A percentile compares a stretch with the other conserved stretches of the same genome.
phyloP scores from a whole-genome alignment of 2,888 invertebrate species.

The Xestia ashworthii region DNA sequence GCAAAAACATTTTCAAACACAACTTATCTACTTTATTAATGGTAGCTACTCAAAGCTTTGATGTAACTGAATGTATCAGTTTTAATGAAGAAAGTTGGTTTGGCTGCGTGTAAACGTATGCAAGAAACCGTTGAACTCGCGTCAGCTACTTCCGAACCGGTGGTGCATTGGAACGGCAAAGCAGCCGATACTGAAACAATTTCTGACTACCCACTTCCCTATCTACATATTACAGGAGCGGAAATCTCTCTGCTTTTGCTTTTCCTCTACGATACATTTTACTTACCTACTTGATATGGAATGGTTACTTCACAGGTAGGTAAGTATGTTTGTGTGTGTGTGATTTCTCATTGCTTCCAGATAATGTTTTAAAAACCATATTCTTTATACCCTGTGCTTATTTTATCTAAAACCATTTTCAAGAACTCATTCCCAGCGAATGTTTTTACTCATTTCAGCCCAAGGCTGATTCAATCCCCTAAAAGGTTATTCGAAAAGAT shows the following conservation, averaged over 20 bases:
- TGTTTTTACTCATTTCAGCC: constrained; percentile 28
- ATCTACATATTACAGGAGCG: constrained; percentile 47
- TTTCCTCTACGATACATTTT: constrained; percentile 20
- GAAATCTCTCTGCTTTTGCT: constrained; percentile 21
- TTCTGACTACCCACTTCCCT: constrained; percentile 39
- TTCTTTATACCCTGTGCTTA: neutral
- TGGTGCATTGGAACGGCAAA: constrained; percentile 43
- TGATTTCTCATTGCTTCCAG: neutral
- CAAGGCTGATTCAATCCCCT: constrained; percentile 39
- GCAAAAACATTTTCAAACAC: constrained; percentile 29
- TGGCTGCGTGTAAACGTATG: constrained; percentile 53
- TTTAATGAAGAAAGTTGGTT: constrained; percentile 61
- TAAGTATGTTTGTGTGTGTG: constrained; percentile 4
- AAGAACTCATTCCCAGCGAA: constrained; percentile 34
- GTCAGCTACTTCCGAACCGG: constrained; percentile 45
- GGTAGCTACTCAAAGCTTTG: constrained; percentile 41
- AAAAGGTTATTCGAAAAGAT: constrained; percentile 45
- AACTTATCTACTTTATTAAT: constrained; percentile 5
- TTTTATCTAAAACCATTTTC: constrained; percentile 20
- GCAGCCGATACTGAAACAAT: constrained; percentile 53
- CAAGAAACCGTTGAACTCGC: constrained; percentile 48
- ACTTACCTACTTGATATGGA: constrained; percentile 1
- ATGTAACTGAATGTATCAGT: constrained; percentile 42
- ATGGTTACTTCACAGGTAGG: constrained; percentile 1
- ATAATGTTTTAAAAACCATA: constrained; percentile 1